A percentile compares a stretch with the other conserved stretches of the same genome.
Evolutionary conservation across 2,888 invertebrate genomes (phyloP).

Genomic region (Eremobia ochroleuca): DNA sequence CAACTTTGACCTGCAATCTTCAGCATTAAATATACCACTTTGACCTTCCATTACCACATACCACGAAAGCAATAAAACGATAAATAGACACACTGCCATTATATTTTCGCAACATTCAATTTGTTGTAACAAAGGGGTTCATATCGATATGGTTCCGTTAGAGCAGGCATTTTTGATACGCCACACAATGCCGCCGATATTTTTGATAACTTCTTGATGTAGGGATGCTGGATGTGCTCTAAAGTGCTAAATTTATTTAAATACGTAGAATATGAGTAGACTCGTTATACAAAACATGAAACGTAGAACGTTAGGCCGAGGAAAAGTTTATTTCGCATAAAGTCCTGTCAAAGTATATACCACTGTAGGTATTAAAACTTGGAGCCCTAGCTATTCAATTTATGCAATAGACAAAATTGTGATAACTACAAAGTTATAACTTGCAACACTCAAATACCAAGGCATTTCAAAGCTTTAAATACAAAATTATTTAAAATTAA

Average conservation of each 20-base stretch:
- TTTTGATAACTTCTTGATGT: conserved; percentile 44
- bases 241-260: neutral
- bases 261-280: neutral
- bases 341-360: too few species aligned
- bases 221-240: conserved; percentile 49
- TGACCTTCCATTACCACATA: conserved; percentile 56
- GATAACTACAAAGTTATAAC: too few species aligned
- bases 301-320: too few species aligned
- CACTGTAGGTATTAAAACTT: too few species aligned
- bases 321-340: too few species aligned
- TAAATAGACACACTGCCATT: conserved; percentile 49
- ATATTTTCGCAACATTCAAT: conserved; percentile 68
- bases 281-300: neutral
- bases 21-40: conserved; percentile 17
- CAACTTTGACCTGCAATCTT: neutral
- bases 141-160: conserved; percentile 63
- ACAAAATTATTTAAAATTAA: too few species aligned
- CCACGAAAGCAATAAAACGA: conserved; percentile 57
- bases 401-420: too few species aligned
- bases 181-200: conserved; percentile 65
- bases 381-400: too few species aligned
- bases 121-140: conserved; percentile 66
- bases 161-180: conserved; percentile 70
- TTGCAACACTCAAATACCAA: neutral
- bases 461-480: too few species aligned